phyloP scores from a whole-genome alignment of 2,888 invertebrate genomes.

The Byasa hedistus region DNA sequence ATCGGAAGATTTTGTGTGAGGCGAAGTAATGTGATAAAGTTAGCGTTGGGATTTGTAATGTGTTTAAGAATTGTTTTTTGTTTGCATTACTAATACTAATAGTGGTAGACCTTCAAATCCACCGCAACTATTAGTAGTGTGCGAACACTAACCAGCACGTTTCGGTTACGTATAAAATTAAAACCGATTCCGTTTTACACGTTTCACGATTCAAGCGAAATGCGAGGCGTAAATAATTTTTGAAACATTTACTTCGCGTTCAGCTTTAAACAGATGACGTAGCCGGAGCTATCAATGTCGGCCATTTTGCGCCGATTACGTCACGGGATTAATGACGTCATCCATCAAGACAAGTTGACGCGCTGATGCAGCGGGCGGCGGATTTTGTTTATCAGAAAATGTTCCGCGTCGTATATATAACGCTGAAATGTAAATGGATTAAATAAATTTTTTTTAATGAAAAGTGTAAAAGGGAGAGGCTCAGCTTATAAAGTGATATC shows the following conservation, averaged over 20 bases:
- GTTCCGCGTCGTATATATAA: conserved; percentile 1
- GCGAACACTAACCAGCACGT: not conserved
- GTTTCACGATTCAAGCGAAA: not conserved
- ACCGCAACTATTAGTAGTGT: too few relatives aligned
- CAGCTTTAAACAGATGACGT: conserved; percentile 2
- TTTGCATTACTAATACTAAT: not conserved
- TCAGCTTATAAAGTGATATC: too few relatives aligned
- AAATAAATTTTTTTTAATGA: too few relatives aligned
- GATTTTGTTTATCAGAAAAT: conserved; percentile 21
- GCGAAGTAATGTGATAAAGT: not conserved
- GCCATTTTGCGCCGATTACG: conserved; percentile 59
- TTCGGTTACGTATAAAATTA: not conserved
- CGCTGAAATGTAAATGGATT: not conserved
- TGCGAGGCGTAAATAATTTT: conserved; percentile 1
- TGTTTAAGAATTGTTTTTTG: too few relatives aligned
- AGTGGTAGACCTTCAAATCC: too few relatives aligned
- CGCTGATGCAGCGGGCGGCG: conserved; percentile 51
- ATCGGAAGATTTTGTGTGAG: conserved; percentile 7
- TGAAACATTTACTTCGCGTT: not conserved
- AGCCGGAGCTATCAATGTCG: conserved; percentile 37
- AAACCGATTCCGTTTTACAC: not conserved
- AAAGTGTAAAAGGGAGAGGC: too few relatives aligned
- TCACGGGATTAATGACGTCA: conserved; percentile 64
- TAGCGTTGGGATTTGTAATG: not conserved
- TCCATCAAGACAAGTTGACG: conserved; percentile 67